Percentiles rank a stretch among this genome's conserved stretches.
Evolutionary conservation across 2,888 invertebrate species (phyloP).

Genomic region (Epinotia bilunana): DNA sequence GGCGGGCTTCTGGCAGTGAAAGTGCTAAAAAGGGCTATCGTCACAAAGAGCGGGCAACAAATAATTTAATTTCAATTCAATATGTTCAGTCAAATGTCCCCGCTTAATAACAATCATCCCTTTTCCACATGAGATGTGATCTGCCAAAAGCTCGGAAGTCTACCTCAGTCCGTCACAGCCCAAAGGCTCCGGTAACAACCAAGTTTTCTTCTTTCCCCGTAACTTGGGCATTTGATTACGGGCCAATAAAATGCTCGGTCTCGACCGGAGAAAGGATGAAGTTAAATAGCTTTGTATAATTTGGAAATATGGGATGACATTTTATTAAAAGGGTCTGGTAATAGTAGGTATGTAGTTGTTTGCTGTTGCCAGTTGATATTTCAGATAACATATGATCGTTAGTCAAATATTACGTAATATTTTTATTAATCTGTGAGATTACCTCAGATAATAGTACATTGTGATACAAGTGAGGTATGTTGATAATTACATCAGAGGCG

Average conservation of each 20-base stretch:
- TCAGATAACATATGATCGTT: too few relatives aligned
- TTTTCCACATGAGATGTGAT: constrained; percentile 41
- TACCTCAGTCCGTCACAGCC: not conserved
- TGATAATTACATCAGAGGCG: too few relatives aligned
- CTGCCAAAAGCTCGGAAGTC: constrained; percentile 36
- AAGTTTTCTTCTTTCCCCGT: not conserved
- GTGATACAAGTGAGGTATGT: too few relatives aligned
- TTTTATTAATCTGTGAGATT: too few relatives aligned
- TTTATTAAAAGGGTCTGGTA: constrained; percentile 7
- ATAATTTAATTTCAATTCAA: not conserved
- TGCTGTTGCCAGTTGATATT: too few relatives aligned
- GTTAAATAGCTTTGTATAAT: constrained; percentile 32
- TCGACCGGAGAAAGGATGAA: constrained; percentile 10
- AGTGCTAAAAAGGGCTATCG: too few relatives aligned
- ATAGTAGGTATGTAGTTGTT: too few relatives aligned
- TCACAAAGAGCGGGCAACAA: too few relatives aligned
- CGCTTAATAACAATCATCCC: constrained; percentile 35
- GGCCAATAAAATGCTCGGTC: not conserved
- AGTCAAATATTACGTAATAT: too few relatives aligned
- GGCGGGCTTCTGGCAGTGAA: too few relatives aligned
- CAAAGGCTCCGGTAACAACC: constrained; percentile 4
- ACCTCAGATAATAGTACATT: too few relatives aligned
- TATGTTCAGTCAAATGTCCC: not conserved
- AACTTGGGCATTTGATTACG: not conserved
- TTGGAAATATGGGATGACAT: constrained; percentile 19